A percentile compares a stretch with the other conserved stretches of the same genome.
These are phyloP conservation scores for Archocentrus centrarchus DNA, from an alignment of 2,113 vertebrate species.

Conservation along the genomic window DNA sequence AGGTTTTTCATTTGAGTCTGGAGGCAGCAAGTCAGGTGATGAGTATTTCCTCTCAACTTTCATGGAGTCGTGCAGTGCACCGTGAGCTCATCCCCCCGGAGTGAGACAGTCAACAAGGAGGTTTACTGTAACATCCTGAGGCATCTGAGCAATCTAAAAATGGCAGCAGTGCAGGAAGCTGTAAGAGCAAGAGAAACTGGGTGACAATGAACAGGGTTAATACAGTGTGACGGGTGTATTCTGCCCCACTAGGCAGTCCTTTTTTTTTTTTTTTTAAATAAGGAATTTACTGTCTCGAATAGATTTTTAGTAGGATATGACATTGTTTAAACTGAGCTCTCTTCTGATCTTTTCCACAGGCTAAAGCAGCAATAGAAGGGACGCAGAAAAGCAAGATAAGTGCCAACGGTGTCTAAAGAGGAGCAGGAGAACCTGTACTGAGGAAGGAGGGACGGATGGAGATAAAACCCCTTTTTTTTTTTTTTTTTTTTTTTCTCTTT, in stretches of 20 bases:
- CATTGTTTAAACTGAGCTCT: neutral
- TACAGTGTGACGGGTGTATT: no score
- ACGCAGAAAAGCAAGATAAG: constrained; percentile 82
- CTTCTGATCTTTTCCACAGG: constrained; percentile 60
- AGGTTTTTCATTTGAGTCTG: no score
- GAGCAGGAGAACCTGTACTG: constrained; percentile 18
- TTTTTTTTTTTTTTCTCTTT: neutral
- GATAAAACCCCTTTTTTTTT: neutral
- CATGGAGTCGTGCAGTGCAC: neutral
- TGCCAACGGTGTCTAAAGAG: constrained; percentile 78
- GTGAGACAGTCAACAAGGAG: neutral
- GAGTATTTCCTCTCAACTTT: neutral
- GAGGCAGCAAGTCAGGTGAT: neutral
- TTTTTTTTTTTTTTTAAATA: no score
- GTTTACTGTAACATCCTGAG: neutral
- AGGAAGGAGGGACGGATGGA: neutral
- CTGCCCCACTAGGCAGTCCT: no score
- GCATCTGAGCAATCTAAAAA: neutral
- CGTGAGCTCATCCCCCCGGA: neutral
- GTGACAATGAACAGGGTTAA: no score
- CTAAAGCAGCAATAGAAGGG: constrained; percentile 77
- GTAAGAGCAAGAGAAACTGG: neutral
- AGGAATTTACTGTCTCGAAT: neutral
- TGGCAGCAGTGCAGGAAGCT: neutral
- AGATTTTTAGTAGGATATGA: neutral